These are phyloP conservation scores for Phyllostomus discolor DNA, from an alignment of 2,113 vertebrate genomes.

Conservation along the genomic window DNA sequence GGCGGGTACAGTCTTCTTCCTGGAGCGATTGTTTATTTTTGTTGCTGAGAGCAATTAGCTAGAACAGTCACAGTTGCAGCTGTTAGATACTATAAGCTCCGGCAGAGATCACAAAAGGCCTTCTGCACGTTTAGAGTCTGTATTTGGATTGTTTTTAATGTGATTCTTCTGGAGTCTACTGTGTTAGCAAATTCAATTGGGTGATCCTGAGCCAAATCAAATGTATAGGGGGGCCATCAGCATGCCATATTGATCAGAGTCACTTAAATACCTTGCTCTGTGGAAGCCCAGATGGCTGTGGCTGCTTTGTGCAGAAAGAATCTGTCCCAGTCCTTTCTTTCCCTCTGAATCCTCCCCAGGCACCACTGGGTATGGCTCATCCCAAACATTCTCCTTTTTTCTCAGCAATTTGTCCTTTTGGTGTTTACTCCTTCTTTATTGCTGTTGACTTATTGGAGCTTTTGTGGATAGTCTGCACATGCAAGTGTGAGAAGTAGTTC, in stretches of 20 bases:
- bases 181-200: conserved; percentile 17
- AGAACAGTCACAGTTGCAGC: conserved; percentile 77
- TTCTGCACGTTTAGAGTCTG: conserved; percentile 56
- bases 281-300: background rate
- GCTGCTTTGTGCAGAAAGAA: background rate
- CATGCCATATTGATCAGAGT: background rate
- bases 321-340: background rate
- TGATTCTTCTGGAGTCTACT: conserved; percentile 51
- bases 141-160: conserved; percentile 56
- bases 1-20: conserved; percentile 67
- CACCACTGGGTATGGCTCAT: background rate
- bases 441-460: conserved; percentile 21
- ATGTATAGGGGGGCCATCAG: background rate
- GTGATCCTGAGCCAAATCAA: conserved; percentile 45
- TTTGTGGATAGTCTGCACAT: background rate
- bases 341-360: background rate
- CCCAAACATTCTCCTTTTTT: background rate
- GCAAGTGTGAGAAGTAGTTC: background rate
- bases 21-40: conserved; percentile 77
- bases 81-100: conserved; percentile 73
- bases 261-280: conserved; percentile 1
- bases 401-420: conserved; percentile 23
- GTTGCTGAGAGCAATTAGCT: conserved; percentile 78
- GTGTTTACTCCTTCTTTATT: conserved; percentile 38
- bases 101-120: conserved; percentile 67